These are phyloP conservation scores for Dynastes hyllus DNA, from an alignment of 2,888 invertebrate genomes.

Conservation along the genomic window DNA sequence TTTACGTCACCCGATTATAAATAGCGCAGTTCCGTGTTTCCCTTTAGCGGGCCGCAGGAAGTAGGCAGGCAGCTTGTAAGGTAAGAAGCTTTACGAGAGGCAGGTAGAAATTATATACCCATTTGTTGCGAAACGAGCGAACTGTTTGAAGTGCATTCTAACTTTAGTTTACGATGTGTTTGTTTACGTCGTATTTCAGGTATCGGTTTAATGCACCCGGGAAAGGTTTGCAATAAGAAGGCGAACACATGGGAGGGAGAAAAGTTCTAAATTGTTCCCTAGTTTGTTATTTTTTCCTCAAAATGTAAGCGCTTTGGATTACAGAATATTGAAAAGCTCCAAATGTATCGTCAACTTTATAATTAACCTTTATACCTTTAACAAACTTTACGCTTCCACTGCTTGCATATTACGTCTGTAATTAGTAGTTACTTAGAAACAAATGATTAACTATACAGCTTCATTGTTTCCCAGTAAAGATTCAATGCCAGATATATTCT, in stretches of 20 bases:
- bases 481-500: too few relatives aligned
- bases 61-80: neutral
- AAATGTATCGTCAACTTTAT: neutral
- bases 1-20: constrained; percentile 37
- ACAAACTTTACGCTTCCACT: too few relatives aligned
- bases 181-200: constrained; percentile 34
- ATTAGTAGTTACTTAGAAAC: too few relatives aligned
- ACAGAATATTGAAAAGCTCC: neutral
- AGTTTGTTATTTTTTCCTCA: neutral
- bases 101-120: constrained; percentile 41
- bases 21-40: constrained; percentile 20
- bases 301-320: neutral
- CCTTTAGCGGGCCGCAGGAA: neutral
- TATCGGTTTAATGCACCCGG: constrained; percentile 37
- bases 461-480: too few relatives aligned
- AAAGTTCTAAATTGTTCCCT: neutral
- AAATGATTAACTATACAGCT: too few relatives aligned
- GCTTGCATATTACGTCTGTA: too few relatives aligned
- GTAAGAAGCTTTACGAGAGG: constrained; percentile 1
- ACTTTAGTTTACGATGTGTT: constrained; percentile 33
- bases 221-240: neutral
- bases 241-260: neutral
- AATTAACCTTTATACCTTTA: neutral
- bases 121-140: constrained; percentile 20
- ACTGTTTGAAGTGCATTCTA: constrained; percentile 23